Evolutionary conservation across 2,113 vertebrate species (phyloP).

Genomic region (Labeo catla): DNA sequence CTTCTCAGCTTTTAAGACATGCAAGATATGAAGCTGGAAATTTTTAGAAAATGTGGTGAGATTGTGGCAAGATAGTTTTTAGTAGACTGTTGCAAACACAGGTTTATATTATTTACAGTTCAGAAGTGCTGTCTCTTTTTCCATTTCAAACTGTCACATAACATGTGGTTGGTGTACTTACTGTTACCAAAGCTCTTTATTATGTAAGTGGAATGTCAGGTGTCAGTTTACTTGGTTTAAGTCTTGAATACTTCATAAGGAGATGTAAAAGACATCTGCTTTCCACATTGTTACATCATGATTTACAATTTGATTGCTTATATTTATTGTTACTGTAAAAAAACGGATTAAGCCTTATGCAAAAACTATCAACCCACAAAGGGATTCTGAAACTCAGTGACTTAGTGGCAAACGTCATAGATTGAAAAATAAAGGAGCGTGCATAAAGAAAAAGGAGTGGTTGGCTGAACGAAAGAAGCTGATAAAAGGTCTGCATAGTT

Average conservation of each 20-base stretch:
- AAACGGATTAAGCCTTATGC: neutral
- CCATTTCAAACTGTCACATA: neutral
- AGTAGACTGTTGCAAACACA: neutral
- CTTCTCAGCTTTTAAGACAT: neutral
- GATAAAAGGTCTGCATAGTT: neutral
- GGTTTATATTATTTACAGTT: neutral
- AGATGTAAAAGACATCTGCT: conserved; percentile 9
- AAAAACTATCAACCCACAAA: neutral
- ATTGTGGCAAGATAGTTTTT: neutral
- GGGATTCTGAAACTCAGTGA: neutral
- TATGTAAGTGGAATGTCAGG: neutral
- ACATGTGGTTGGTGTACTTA: neutral
- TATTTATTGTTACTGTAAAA: neutral
- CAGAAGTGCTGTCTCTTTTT: neutral
- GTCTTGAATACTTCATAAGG: conserved; percentile 10
- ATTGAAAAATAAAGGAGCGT: neutral
- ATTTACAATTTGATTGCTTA: neutral
- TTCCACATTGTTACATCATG: neutral
- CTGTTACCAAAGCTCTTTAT: conserved; percentile 4
- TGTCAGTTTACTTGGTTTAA: neutral
- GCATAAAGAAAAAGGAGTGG: neutral
- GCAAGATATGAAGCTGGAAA: neutral
- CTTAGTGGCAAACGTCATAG: neutral
- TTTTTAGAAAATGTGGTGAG: neutral
- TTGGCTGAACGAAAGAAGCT: neutral